These are phyloP conservation scores for Pangasius sanitwongsei DNA, from an alignment of 2,797 vertebrate species.

Conservation along the genomic window DNA sequence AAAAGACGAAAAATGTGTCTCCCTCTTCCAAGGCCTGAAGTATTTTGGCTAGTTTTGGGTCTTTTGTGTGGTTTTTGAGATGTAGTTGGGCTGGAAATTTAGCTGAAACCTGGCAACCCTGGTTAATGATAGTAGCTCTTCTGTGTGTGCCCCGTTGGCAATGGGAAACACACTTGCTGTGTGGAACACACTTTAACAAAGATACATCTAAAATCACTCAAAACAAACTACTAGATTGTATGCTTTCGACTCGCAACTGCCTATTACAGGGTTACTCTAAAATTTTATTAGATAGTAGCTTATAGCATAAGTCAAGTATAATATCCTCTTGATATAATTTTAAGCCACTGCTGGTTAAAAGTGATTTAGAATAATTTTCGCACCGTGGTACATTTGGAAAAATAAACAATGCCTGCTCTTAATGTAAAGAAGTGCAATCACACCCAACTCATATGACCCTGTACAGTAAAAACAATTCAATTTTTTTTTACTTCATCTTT, in stretches of 20 bases:
- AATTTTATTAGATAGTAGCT: not conserved
- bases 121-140: not conserved
- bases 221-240: not conserved
- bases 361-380: not conserved
- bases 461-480: not conserved
- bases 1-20: not conserved
- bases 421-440: not conserved
- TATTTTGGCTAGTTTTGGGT: not conserved
- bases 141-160: too few species aligned
- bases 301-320: not conserved
- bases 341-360: not conserved
- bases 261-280: not conserved
- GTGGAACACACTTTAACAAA: not conserved
- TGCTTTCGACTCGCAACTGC: not conserved
- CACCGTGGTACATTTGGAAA: not conserved
- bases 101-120: not conserved
- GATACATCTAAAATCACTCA: not conserved
- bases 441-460: slow-evolving; percentile 28
- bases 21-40: not conserved
- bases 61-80: not conserved
- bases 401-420: not conserved
- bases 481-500: not conserved
- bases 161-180: not conserved
- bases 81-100: not conserved
- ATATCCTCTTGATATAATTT: not conserved